Evolutionary conservation across 2,888 invertebrate genomes (phyloP).

Genomic region (Keiferia lycopersicella): DNA sequence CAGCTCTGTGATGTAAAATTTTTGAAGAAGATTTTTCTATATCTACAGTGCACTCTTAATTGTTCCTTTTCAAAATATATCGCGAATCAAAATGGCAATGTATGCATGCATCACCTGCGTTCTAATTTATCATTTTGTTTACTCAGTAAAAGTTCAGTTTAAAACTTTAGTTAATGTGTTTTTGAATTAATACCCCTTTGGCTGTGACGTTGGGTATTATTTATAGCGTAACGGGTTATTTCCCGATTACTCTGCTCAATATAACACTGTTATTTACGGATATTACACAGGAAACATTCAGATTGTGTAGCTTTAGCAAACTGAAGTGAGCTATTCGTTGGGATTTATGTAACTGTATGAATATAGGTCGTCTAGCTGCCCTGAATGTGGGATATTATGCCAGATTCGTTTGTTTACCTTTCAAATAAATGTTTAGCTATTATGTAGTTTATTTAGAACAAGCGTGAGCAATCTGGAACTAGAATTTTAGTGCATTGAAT

Average conservation of each 20-base stretch:
- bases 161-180: conserved; percentile 67
- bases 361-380: no score
- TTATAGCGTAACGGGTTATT: conserved; percentile 51
- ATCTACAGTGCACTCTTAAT: no score
- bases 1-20: no score
- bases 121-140: conserved; percentile 58
- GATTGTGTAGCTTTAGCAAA: conserved; percentile 27
- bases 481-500: not conserved
- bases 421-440: conserved; percentile 32
- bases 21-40: no score
- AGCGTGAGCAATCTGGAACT: not conserved
- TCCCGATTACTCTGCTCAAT: conserved; percentile 38
- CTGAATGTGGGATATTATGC: no score
- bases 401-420: conserved; percentile 31
- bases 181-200: conserved; percentile 64
- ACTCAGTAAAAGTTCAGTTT: conserved; percentile 56
- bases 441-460: no score
- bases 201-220: conserved; percentile 57
- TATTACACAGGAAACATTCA: conserved; percentile 21
- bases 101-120: conserved; percentile 45
- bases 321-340: no score
- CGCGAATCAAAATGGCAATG: no score
- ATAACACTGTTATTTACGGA: conserved; percentile 19
- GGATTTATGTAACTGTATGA: no score
- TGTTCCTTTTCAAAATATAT: no score